Evolutionary conservation across 2,113 vertebrate species (phyloP), one percentile per base, ranked within the genome.

Genomic region (Eubucco bourcierii): DNA sequence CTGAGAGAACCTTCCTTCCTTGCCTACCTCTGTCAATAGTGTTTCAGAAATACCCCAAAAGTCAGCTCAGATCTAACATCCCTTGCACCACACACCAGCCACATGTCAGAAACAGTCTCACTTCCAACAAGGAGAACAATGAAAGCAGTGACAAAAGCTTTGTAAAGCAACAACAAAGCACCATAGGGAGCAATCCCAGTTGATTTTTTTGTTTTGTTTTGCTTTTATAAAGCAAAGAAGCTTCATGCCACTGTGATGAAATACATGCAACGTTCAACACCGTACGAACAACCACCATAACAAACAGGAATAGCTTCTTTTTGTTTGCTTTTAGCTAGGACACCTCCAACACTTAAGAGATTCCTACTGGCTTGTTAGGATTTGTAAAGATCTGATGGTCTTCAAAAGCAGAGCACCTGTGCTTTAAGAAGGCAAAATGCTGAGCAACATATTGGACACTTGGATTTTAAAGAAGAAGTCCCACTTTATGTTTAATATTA

Each of bases 401-500:
- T 70, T 90, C 68, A 58, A 85, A 64, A 89, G 75, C 47, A 80
- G 80, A 95, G 59, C 64, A 85, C 53, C 37, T 94, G 67, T 70
- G 58, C 77, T 94, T 93, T 73, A 52, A 82, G 39, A 58, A 94
- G 76, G 24, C 41, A 83, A 93, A 95, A 91, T 23, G 17, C 73
- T 50, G 19, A 90, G 68, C 76, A 90, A 80, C 15, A 19, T 33
- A 5, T 78, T 9, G 60, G 46, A 16, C 44, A 86, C 10, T 13
- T 66, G 29, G 41, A 64, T 88, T 73, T 74, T n/a, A 53, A 61
- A 92, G 85, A 74, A 64, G 63, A 87, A 84, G 70, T 52, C 82
- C 63, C 72, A 73, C 73, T 39, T 94, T 55, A 70, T 52, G 53
- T 81, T 94, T 93, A 96, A 94, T 92, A 93, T 87, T 90, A 87